Evolutionary conservation across 1,140 invertebrate genomes (phyloP).

Genomic region (Ceratosolen solmsi): DNA sequence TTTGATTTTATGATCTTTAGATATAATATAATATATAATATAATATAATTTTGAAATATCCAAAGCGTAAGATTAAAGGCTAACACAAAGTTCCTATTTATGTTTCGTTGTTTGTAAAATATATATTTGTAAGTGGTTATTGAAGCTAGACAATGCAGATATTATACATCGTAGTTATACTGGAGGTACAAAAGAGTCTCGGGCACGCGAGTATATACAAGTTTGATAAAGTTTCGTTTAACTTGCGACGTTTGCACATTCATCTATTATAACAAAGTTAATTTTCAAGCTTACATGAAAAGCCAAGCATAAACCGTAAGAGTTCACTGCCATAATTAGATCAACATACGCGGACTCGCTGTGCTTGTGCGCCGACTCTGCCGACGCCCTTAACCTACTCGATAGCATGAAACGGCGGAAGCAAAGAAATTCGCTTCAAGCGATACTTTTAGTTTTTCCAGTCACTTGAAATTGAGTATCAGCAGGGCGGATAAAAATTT

Average conservation of each 20-base stretch:
- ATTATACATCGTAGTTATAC: not conserved
- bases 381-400: no score
- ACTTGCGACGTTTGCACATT: not conserved
- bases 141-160: slow-evolving; percentile 15
- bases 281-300: not conserved
- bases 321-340: not conserved
- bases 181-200: slow-evolving; percentile 3
- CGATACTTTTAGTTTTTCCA: not conserved
- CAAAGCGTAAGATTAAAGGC: not conserved
- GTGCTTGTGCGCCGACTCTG: no score
- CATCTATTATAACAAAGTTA: not conserved
- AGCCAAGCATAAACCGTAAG: not conserved
- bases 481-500: not conserved
- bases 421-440: not conserved
- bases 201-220: not conserved
- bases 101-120: slow-evolving; percentile 10
- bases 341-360: not conserved
- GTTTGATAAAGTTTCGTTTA: slow-evolving; percentile 20
- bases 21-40: not conserved
- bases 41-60: not conserved
- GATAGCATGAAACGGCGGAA: not conserved
- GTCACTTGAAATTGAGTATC: not conserved
- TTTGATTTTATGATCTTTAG: no score
- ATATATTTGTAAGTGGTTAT: slow-evolving; percentile 10
- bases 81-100: not conserved